Percentiles rank a stretch among this genome's conserved stretches.
Conservation (phyloP, 30 jellyfish, hydroid and myxozoan genomes). For the Pseudorhiza aurosa region DNA sequence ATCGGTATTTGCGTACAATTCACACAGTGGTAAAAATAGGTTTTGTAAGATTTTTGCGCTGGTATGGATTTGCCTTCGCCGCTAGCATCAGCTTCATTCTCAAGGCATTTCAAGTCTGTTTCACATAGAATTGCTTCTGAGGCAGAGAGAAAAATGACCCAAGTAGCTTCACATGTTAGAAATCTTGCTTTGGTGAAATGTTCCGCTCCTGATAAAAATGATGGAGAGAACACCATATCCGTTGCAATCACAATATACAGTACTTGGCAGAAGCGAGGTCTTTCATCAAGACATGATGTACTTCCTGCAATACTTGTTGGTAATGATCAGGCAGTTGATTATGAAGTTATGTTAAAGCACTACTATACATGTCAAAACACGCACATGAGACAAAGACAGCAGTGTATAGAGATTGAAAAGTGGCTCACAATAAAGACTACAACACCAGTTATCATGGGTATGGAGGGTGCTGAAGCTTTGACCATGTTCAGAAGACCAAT, state of each 20-base stretch:
- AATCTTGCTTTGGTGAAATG: not conserved
- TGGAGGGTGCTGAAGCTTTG: conserved; percentile 32
- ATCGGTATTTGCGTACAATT: not conserved
- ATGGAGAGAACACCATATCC: not conserved
- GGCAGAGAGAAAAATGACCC: not conserved
- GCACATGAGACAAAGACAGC: not conserved
- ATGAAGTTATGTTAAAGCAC: not conserved
- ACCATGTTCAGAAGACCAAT: conserved; percentile 13
- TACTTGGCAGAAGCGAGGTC: not conserved
- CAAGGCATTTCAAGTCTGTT: not conserved
- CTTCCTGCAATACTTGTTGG: not conserved
- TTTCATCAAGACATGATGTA: not conserved
- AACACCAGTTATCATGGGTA: not conserved
- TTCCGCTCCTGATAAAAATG: not conserved
- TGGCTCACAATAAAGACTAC: not conserved
- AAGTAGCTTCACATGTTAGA: not conserved
- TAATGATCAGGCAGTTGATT: conserved; percentile 8
- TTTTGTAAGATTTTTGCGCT: not conserved
- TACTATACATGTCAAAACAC: not conserved
- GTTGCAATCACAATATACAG: not conserved
- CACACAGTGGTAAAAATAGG: not conserved
- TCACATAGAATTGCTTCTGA: not conserved
- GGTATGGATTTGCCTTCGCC: conserved; percentile 6
- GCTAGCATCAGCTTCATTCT: not conserved
- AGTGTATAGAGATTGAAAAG: not conserved